Base-by-base conservation (phyloP, 2,888 invertebrate species). In the Isoperla grammatica region DNA sequence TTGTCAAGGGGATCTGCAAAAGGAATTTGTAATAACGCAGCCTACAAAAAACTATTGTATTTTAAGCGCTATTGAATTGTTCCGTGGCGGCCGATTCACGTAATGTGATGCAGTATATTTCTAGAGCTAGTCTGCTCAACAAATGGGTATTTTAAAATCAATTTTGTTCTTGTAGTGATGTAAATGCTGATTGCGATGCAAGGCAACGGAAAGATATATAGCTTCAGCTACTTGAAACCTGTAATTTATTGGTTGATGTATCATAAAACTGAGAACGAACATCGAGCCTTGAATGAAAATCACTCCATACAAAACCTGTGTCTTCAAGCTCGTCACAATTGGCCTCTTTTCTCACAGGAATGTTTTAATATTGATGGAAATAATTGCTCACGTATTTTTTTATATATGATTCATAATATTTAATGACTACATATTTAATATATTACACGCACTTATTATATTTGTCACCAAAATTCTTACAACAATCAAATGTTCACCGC, bases 381-480 rank as follows among this genome's bases (percentile, higher is more conserved):
- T 29, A 29, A 29, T 29, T 29, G 29, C 29, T 29, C 29, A 29
- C 29, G 5, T 45, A 15, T 17, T 19, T 45, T 45, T 45, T 13
- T 45, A 45, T 45, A 45, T 45, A 45, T 13, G 11, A 9, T 45
- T 17, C 19, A 45, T 45, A 45, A 46, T 46, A 42, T 17, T 22
- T 22, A 46, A 19, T 53, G 53, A 53, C 53, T 53, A 53, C 53
- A 53, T 35, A 53, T 4, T 53, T 39, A 29, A 15, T 53, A 39
- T 53, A 17, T 39, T 15, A 39, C 17, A 53, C 15, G 17, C 45
- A 17, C 22, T 50, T 53, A 53, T 22, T 46, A 39, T 39, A 53
- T 13, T 39, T 50, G 37, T 53, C 53, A 53, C 53, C 53, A 39
- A 53, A 17, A 53, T 37, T 53, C 37, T 53, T 49, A 49, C 49